phyloP scores from a whole-genome alignment of 2,797 vertebrate genomes.

The Rhinophrynus dorsalis region DNA sequence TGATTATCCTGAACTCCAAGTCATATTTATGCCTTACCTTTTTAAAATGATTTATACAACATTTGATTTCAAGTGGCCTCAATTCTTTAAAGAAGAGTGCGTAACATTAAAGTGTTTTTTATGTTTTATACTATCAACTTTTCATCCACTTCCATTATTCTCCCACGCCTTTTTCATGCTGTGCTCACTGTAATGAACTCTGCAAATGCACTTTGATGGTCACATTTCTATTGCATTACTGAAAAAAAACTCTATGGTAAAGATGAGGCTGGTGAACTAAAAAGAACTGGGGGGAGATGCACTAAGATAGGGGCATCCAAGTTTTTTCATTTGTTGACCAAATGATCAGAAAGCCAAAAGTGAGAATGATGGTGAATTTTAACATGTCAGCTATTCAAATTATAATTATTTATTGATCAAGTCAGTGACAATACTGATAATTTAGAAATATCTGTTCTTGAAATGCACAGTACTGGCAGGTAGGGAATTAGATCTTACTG shows the following conservation, averaged over 20 bases:
- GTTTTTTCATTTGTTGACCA: too few species aligned
- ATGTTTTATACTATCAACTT: conserved; percentile 61
- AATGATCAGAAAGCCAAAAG: too few species aligned
- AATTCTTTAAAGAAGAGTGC: conserved; percentile 34
- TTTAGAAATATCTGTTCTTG: too few species aligned
- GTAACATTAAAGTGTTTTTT: conserved; percentile 56
- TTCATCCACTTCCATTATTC: conserved; percentile 59
- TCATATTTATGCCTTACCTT: conserved; percentile 34
- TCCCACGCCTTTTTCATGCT: conserved; percentile 56
- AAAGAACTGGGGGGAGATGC: too few species aligned
- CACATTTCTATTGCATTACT: conserved; percentile 38
- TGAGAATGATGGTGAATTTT: too few species aligned
- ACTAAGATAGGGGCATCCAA: too few species aligned
- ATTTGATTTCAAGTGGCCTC: conserved; percentile 36
- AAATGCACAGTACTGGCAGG: too few species aligned
- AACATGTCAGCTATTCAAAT: too few species aligned
- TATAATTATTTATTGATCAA: too few species aligned
- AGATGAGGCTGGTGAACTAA: too few species aligned
- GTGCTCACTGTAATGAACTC: conserved; percentile 50
- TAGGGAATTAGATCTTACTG: too few species aligned
- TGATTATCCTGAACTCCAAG: conserved; percentile 32
- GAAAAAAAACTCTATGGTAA: conserved; percentile 13
- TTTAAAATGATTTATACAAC: conserved; percentile 43
- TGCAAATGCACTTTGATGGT: conserved; percentile 67
- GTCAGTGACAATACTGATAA: too few species aligned